Evolutionary conservation across 2,797 vertebrate genomes (phyloP).

Genomic region (Ambastaia sidthimunki): DNA sequence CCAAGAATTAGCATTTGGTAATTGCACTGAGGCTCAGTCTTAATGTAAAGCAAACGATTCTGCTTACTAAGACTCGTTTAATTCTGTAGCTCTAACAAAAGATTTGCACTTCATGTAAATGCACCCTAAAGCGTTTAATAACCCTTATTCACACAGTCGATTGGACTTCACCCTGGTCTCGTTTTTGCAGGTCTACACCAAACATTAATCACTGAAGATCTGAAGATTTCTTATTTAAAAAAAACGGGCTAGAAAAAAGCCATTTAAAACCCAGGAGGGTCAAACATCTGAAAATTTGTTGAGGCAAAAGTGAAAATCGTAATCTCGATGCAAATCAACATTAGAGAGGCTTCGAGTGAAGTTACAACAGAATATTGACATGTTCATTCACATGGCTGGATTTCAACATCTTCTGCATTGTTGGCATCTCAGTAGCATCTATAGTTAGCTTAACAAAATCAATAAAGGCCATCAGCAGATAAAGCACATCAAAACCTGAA

Average conservation of each 20-base stretch:
- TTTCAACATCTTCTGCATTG: constrained; percentile 33
- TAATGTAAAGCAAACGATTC: constrained; percentile 64
- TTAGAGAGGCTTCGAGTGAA: background rate
- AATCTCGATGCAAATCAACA: background rate
- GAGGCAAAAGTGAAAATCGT: background rate
- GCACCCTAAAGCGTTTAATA: constrained; percentile 13
- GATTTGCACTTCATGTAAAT: constrained; percentile 11
- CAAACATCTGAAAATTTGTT: background rate
- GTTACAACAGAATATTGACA: constrained; percentile 24
- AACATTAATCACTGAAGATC: too few relatives aligned
- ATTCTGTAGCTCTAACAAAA: background rate
- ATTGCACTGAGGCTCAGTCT: constrained; percentile 60
- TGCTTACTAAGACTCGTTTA: constrained; percentile 2
- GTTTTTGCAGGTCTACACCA: background rate
- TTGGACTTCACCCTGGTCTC: background rate
- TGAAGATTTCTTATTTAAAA: background rate
- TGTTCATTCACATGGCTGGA: background rate
- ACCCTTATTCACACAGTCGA: background rate
- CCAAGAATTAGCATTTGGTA: constrained; percentile 73
- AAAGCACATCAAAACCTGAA: constrained; percentile 47
- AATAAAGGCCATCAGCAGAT: constrained; percentile 52
- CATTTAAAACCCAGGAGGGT: background rate
- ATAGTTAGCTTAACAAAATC: constrained; percentile 42
- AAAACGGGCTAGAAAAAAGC: background rate
- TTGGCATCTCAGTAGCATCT: constrained; percentile 9